phyloP scores from a whole-genome alignment of 1,140 invertebrate species.

The Atopsyche davidsoni region DNA sequence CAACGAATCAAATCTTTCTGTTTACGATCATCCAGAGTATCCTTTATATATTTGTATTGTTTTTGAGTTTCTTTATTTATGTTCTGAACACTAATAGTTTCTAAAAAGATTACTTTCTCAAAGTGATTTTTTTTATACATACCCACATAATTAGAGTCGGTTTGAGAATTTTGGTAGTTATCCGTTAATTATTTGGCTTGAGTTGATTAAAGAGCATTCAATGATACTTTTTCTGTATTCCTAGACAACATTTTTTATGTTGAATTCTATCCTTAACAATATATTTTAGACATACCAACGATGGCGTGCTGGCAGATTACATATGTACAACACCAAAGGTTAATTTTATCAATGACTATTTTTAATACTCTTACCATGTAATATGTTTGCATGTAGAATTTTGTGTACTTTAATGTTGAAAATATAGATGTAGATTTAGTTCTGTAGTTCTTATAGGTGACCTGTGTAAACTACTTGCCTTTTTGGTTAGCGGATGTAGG shows the following conservation, averaged over 20 bases:
- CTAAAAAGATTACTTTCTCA: too few relatives aligned
- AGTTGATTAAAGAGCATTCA: not conserved
- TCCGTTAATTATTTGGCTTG: conserved; percentile 35
- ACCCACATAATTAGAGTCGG: not conserved
- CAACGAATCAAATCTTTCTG: not conserved
- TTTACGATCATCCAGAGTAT: conserved; percentile 12
- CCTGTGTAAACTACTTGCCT: conserved; percentile 29
- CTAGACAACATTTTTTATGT: conserved; percentile 5
- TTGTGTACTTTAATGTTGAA: conserved; percentile 7
- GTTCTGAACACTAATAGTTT: too few relatives aligned
- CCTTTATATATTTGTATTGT: conserved; percentile 9
- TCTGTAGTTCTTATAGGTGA: not conserved
- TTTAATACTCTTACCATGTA: conserved; percentile 13
- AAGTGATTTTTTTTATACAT: not conserved
- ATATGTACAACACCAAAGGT: conserved; percentile 43
- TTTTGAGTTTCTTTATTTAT: not conserved
- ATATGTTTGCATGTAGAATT: conserved; percentile 9
- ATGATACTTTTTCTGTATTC: conserved; percentile 1
- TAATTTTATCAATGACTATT: conserved; percentile 28
- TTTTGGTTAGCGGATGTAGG: conserved; percentile 58
- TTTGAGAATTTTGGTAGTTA: not conserved
- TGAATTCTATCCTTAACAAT: conserved; percentile 12
- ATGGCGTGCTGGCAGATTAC: conserved; percentile 44
- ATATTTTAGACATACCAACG: conserved; percentile 33
- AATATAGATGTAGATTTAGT: too few relatives aligned